Base-by-base conservation (phyloP, 2,888 invertebrate species). In the Morpho achilles region DNA sequence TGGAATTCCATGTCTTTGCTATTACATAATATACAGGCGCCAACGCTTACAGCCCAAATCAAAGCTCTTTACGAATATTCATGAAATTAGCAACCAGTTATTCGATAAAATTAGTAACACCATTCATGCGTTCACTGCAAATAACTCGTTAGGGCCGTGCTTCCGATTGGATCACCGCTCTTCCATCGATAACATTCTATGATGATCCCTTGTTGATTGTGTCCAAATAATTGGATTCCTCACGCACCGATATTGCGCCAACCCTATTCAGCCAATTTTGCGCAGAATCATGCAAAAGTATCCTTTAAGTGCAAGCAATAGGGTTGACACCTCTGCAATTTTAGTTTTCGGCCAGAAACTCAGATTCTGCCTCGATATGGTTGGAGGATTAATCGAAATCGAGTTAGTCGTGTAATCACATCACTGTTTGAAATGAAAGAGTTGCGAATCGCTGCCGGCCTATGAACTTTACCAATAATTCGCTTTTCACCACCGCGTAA, bases 161-260 rank as follows among this genome's bases (percentile, higher is more conserved):
- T 48, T 61, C 58, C 66, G 60, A 67, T 69, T 69, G 67, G 70
- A 71, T 73, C 56, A 67, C 56, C 59, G 57, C 42, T 65, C 57
- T 60, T 60, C 63, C 59, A 57, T 61, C 62, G 64, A 62, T 64
- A 64, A 62, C 68, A 63, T 64, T 63, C 61, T 60, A 59, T 62
- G 62, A 74, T 79, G 74, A 79, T 77, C 74, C 73, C 70, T 67
- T 73, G 74, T 81, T 81, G 80, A 84, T 82, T 80, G 81, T 79
- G 77, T 75, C 75, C 79, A 77, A 74, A 82, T 85, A 85, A 85
- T 84, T 85, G 84, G 82, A 84, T 82, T 77, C 70, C 74, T 72
- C 73, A 66, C 69, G 67, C 66, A 59, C 64, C 60, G 50, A 49
- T 59, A 53, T 57, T 40, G 56, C 49, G 50, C 58, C 62, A 62